A percentile compares a stretch with the other conserved stretches of the same genome.
Evolutionary conservation across 2,113 vertebrate species (phyloP).

Genomic region (Thomomys bottae): DNA sequence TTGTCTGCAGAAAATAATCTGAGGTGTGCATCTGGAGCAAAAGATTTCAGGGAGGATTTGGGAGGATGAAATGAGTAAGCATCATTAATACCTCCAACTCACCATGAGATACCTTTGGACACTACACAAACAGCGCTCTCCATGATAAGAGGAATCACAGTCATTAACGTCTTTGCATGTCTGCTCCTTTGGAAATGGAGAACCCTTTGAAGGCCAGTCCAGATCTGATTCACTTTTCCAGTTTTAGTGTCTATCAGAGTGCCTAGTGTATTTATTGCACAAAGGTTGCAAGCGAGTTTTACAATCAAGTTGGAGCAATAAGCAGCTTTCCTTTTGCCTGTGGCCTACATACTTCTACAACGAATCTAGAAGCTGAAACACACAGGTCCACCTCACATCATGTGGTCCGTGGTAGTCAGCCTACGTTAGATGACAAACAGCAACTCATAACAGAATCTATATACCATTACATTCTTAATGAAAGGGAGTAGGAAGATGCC

Average conservation of each 20-base stretch:
- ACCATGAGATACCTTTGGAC: neutral
- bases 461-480: slow-evolving; percentile 17
- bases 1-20: neutral
- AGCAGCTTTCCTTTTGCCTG: neutral
- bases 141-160: neutral
- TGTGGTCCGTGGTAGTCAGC: slow-evolving; percentile 29
- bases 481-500: slow-evolving; percentile 22
- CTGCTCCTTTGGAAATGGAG: slow-evolving; percentile 11
- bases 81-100: neutral
- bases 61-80: neutral
- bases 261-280: neutral
- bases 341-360: slow-evolving; percentile 25
- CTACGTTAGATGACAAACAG: slow-evolving; percentile 20
- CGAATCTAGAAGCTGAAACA: slow-evolving; percentile 38
- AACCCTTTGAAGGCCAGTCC: neutral
- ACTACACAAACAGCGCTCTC: neutral
- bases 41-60: neutral
- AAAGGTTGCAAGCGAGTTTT: neutral
- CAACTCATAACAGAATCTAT: neutral
- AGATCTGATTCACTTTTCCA: neutral
- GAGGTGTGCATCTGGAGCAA: neutral
- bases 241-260: neutral
- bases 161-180: neutral
- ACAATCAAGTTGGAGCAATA: neutral
- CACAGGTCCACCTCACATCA: neutral